Conservation (phyloP, 2,797 vertebrate genomes). For the Nannoperca obscura region DNA sequence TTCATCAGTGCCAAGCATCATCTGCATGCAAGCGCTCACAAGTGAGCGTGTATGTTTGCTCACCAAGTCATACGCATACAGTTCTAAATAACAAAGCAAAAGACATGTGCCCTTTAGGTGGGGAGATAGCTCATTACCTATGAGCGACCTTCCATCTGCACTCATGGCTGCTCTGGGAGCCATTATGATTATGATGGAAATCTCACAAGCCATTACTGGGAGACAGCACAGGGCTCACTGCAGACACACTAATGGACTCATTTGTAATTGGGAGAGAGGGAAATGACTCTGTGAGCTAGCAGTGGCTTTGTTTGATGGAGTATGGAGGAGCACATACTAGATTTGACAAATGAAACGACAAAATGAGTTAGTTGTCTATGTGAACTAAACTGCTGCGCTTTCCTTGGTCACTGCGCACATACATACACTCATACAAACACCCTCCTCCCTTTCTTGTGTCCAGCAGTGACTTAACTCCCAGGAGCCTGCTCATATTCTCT, state of each 20-base stretch:
- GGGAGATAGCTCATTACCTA: constrained; percentile 99
- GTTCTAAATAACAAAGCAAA: constrained; percentile 95
- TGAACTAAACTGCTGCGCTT: constrained; percentile 79
- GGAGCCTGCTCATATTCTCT: constrained; percentile 77
- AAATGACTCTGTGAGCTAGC: constrained; percentile 93
- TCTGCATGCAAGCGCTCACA: constrained; percentile 20
- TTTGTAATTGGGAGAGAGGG: constrained; percentile 99
- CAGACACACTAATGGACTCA: constrained; percentile 99
- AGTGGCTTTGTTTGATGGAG: constrained; percentile 93
- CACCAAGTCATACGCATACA: constrained; percentile 57
- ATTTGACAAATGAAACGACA: constrained; percentile 92
- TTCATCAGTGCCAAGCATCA: constrained; percentile 57
- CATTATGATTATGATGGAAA: constrained; percentile 99
- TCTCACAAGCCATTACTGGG: constrained; percentile 99
- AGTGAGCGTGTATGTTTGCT: constrained; percentile 20
- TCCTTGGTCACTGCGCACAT: constrained; percentile 66
- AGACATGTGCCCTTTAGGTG: constrained; percentile 88
- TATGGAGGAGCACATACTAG: constrained; percentile 92
- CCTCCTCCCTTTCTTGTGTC: constrained; percentile 76
- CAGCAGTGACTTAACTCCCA: constrained; percentile 84
- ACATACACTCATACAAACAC: constrained; percentile 9
- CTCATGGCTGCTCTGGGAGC: constrained; percentile 99
- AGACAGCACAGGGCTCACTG: constrained; percentile 97
- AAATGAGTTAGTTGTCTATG: constrained; percentile 87
- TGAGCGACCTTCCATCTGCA: constrained; percentile 99